phyloP scores from a whole-genome alignment of 2,888 invertebrate genomes.

The Epirrhoe alternata region DNA sequence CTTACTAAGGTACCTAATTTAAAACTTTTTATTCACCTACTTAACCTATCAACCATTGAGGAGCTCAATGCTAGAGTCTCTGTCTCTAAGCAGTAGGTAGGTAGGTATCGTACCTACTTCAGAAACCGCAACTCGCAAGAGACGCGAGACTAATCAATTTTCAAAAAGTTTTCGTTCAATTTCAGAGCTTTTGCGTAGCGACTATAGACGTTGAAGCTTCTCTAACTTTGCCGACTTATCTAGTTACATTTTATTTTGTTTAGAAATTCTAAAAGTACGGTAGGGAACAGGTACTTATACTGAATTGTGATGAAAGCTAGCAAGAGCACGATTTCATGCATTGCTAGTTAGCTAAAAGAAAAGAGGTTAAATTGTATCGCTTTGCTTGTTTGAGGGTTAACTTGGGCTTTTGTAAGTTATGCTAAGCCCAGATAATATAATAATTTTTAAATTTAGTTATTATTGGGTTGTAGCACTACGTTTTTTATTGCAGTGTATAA shows the following conservation, averaged over 20 bases:
- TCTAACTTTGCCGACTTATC: constrained; percentile 7
- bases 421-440: too few species aligned
- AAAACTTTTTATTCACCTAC: too few species aligned
- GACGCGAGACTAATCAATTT: constrained; percentile 50
- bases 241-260: not conserved
- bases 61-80: too few species aligned
- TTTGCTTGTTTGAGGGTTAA: not conserved
- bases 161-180: constrained; percentile 58
- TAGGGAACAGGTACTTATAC: too few species aligned
- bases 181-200: constrained; percentile 51
- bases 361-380: not conserved
- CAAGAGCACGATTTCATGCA: not conserved
- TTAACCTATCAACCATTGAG: too few species aligned
- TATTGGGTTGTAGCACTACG: too few species aligned
- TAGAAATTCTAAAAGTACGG: not conserved
- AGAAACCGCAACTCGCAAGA: constrained; percentile 6
- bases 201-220: constrained; percentile 38
- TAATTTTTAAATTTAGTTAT: too few species aligned
- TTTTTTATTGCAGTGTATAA: too few species aligned
- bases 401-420: not conserved
- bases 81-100: too few species aligned
- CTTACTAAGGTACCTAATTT: too few species aligned
- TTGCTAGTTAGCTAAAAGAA: not conserved
- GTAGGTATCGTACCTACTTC: not conserved
- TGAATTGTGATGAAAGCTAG: not conserved